Evolutionary conservation across 2,113 vertebrate genomes (phyloP).

Genomic region (Addax nasomaculatus): DNA sequence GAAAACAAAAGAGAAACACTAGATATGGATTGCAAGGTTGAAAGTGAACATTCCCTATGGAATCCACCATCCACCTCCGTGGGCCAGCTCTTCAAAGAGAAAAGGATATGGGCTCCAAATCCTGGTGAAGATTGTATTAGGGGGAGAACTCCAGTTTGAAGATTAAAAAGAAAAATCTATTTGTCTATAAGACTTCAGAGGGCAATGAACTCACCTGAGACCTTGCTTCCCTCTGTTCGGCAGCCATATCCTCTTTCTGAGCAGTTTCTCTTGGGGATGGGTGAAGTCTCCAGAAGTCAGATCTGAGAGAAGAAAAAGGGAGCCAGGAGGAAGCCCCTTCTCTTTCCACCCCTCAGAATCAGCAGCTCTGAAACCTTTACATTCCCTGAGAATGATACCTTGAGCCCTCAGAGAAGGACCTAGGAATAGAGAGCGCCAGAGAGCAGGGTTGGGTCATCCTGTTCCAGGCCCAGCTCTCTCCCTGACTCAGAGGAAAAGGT

Average conservation of each 20-base stretch:
- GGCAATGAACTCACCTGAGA: slow-evolving; percentile 26
- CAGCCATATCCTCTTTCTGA: slow-evolving; percentile 30
- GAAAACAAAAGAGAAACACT: neutral
- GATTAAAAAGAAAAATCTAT: neutral
- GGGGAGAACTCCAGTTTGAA: neutral
- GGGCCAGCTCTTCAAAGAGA: neutral
- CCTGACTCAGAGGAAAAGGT: too few relatives aligned
- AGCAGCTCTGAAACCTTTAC: neutral
- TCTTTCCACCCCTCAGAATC: neutral
- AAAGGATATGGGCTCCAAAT: neutral
- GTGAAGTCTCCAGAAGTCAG: neutral
- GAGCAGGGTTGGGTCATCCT: neutral
- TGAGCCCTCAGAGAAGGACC: neutral
- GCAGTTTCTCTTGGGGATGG: neutral
- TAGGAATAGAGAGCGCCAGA: neutral
- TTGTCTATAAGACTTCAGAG: neutral
- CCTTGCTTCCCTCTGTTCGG: neutral
- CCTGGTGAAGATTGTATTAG: neutral
- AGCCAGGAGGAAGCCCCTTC: neutral
- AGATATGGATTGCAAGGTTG: neutral
- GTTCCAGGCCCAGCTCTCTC: neutral
- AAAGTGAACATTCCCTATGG: neutral
- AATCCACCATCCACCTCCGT: neutral
- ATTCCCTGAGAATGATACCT: neutral
- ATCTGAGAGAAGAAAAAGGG: neutral